Conservation (phyloP, 2,888 invertebrate genomes). For the Hirtodrosophila confusa region DNA sequence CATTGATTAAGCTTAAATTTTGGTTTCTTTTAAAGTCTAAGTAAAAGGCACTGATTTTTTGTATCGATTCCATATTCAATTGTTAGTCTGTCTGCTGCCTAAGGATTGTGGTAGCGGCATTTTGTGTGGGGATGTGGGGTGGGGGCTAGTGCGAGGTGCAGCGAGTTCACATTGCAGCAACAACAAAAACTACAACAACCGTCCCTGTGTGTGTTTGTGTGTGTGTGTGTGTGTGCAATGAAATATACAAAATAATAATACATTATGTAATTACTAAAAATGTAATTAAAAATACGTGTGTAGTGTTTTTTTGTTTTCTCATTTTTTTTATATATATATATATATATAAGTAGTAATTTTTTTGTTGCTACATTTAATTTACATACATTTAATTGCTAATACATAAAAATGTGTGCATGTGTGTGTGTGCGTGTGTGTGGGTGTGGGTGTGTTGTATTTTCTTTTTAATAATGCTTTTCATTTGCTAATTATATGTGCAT, state of each 20-base stretch:
- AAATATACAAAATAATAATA: slow-evolving; percentile 72
- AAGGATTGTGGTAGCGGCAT: slow-evolving; percentile 4
- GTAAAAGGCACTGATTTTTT: slow-evolving; percentile 71
- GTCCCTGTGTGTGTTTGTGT: slow-evolving; percentile 41
- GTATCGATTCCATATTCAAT: slow-evolving; percentile 38
- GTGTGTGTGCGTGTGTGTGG: slow-evolving; percentile 16
- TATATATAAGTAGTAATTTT: slow-evolving; percentile 43
- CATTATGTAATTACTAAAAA: slow-evolving; percentile 74
- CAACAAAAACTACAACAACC: slow-evolving; percentile 53
- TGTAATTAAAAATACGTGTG: slow-evolving; percentile 72
- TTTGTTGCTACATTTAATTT: slow-evolving; percentile 58
- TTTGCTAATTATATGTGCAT: slow-evolving; percentile 38
- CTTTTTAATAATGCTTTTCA: background rate
- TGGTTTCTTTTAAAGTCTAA: slow-evolving; percentile 64
- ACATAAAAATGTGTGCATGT: slow-evolving; percentile 47
- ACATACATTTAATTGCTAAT: slow-evolving; percentile 59
- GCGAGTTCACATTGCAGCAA: slow-evolving; percentile 65
- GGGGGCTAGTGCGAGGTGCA: slow-evolving; percentile 64
- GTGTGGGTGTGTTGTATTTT: slow-evolving; percentile 4
- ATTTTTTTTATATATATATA: slow-evolving; percentile 24
- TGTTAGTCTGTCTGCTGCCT: slow-evolving; percentile 22
- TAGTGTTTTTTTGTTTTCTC: slow-evolving; percentile 18
- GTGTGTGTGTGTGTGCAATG: slow-evolving; percentile 47
- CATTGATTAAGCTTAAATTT: slow-evolving; percentile 49
- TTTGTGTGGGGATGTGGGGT: slow-evolving; percentile 7